phyloP scores from a whole-genome alignment of 1,140 invertebrate species.

The Anoplolepis gracilipes region DNA sequence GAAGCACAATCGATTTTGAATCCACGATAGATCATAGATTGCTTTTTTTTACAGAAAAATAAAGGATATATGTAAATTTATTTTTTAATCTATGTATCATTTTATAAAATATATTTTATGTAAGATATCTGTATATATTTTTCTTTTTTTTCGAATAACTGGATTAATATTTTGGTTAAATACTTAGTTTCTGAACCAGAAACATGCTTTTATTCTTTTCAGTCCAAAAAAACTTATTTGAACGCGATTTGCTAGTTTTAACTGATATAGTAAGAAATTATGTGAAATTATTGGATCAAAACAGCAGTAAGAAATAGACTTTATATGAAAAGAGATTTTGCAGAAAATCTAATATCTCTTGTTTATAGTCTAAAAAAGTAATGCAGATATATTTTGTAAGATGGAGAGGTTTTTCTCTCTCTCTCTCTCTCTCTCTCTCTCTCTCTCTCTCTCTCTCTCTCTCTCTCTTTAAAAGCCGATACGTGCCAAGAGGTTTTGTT shows the following conservation, averaged over 20 bases:
- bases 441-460: too few species aligned
- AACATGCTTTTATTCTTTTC: background rate
- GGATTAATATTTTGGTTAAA: background rate
- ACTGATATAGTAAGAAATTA: slow-evolving; percentile 15
- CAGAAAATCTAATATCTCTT: slow-evolving; percentile 15
- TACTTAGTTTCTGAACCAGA: background rate
- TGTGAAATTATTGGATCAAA: slow-evolving; percentile 2
- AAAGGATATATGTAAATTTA: background rate
- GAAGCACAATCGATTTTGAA: background rate
- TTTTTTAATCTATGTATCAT: background rate
- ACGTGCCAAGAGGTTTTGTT: slow-evolving; percentile 48
- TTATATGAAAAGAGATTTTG: slow-evolving; percentile 28
- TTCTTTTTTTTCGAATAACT: too few species aligned
- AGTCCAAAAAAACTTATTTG: background rate
- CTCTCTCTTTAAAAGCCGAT: slow-evolving; percentile 18
- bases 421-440: too few species aligned
- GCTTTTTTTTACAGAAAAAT: background rate
- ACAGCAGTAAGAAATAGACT: background rate
- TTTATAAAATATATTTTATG: too few species aligned
- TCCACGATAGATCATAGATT: background rate
- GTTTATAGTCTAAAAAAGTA: slow-evolving; percentile 24
- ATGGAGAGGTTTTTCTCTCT: too few species aligned
- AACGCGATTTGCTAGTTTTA: slow-evolving; percentile 32
- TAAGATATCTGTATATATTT: too few species aligned
- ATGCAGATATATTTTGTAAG: background rate